These are phyloP conservation scores for Choristoneura rosaceana DNA, from an alignment of 2,888 invertebrate species.

Conservation along the genomic window DNA sequence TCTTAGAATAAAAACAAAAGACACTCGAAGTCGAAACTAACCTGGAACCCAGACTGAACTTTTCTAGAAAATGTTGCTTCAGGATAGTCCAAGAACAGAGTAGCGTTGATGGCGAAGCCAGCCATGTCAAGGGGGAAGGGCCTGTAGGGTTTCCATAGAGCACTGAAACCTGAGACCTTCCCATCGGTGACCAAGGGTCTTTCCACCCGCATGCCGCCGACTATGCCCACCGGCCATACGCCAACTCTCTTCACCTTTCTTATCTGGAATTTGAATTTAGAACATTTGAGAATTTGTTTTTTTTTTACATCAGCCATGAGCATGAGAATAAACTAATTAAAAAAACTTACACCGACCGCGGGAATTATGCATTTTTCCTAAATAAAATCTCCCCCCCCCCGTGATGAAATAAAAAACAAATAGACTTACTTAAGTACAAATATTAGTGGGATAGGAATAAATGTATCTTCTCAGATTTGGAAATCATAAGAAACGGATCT, in stretches of 20 bases:
- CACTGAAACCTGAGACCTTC: conserved; percentile 85
- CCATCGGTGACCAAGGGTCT: conserved; percentile 90
- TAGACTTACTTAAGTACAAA: too few relatives aligned
- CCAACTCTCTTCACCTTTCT: conserved; percentile 92
- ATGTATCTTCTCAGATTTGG: too few relatives aligned
- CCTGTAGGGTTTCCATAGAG: conserved; percentile 95
- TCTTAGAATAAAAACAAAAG: too few relatives aligned
- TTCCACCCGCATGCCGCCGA: conserved; percentile 97
- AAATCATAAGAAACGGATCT: too few relatives aligned
- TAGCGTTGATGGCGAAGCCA: conserved; percentile 95
- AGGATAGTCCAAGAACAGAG: conserved; percentile 89
- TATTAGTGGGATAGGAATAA: too few relatives aligned
- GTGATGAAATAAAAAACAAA: too few relatives aligned
- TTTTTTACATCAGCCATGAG: not conserved
- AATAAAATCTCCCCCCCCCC: too few relatives aligned
- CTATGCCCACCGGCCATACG: conserved; percentile 98
- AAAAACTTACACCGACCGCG: too few relatives aligned
- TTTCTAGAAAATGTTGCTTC: conserved; percentile 93
- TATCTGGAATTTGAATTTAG: conserved; percentile 86
- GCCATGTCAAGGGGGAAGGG: conserved; percentile 99
- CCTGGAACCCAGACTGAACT: conserved; percentile 94
- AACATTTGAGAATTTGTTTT: not conserved
- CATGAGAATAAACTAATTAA: too few relatives aligned
- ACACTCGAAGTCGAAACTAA: conserved; percentile 47
- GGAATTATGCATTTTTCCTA: too few relatives aligned